Percentiles rank a stretch among this genome's conserved stretches.
phyloP scores from a whole-genome alignment of 2,797 vertebrate genomes.

The Propithecus perrieri region DNA sequence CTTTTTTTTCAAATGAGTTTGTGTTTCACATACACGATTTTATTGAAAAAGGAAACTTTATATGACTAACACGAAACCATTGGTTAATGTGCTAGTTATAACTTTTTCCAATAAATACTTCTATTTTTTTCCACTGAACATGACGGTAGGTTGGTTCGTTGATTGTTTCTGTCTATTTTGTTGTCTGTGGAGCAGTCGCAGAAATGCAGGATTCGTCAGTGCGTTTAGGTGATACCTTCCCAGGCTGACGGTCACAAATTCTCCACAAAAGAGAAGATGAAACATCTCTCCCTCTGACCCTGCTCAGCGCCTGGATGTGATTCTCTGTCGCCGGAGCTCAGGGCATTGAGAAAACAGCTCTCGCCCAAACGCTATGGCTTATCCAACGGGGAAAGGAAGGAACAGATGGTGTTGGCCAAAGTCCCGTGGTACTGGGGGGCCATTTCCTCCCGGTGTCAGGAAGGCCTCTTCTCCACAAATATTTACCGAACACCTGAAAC shows the following conservation, averaged over 20 bases:
- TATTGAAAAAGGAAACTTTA: not conserved
- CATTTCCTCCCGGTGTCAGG: rapidly evolving
- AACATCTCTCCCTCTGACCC: no score
- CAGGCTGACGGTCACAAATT: not conserved
- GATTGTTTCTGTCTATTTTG: not conserved
- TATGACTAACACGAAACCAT: not conserved
- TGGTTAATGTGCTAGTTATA: not conserved
- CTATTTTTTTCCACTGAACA: not conserved
- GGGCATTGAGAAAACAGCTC: rapidly evolving
- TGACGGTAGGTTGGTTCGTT: rapidly evolving
- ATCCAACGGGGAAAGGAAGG: rapidly evolving
- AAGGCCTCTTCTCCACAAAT: not conserved
- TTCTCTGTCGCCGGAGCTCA: not conserved
- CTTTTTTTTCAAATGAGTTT: not conserved
- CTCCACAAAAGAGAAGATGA: not conserved
- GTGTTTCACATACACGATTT: not conserved
- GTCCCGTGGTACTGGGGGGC: rapidly evolving
- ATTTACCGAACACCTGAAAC: not conserved
- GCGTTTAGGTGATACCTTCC: no score
- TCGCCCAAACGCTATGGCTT: rapidly evolving
- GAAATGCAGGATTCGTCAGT: rapidly evolving
- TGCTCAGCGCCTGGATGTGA: rapidly evolving
- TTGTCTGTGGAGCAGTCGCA: not conserved
- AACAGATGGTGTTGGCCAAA: not conserved
- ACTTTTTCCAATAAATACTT: not conserved